phyloP scores from a whole-genome alignment of 2,113 vertebrate species.

The Aphelocoma coerulescens region DNA sequence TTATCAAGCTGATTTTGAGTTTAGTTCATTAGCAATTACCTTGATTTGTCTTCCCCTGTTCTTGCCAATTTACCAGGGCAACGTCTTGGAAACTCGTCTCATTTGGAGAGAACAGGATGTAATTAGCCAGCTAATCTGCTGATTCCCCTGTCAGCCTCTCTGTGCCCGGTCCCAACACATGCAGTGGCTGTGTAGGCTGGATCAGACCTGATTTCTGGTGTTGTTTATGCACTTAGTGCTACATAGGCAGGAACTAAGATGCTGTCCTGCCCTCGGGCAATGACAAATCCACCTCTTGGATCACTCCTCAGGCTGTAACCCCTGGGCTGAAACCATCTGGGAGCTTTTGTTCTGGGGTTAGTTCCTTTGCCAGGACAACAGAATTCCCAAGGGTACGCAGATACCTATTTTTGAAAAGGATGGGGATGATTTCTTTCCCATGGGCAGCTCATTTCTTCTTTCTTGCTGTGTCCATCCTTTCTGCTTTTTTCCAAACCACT shows the following conservation, averaged over 20 bases:
- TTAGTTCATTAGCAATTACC: constrained; percentile 40
- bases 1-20: constrained; percentile 17
- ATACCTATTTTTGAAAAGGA: constrained; percentile 18
- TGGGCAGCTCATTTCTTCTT: constrained; percentile 13
- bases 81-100: neutral
- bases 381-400: neutral
- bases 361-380: neutral
- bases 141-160: neutral
- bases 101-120: constrained; percentile 51
- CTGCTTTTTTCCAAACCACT: neutral
- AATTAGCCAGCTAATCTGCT: constrained; percentile 59
- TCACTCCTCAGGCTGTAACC: neutral
- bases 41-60: constrained; percentile 8
- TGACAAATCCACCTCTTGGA: constrained; percentile 15
- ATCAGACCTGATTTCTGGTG: constrained; percentile 41
- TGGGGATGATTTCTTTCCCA: neutral
- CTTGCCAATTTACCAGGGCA: constrained; percentile 45
- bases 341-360: neutral
- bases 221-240: neutral
- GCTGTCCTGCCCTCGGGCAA: constrained; percentile 27
- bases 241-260: neutral
- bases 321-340: constrained; percentile 23
- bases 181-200: constrained; percentile 16
- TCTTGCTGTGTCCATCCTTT: neutral
- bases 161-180: neutral